Conservation (phyloP, 1,140 invertebrate genomes). For the Drosophila chauvacae region DNA sequence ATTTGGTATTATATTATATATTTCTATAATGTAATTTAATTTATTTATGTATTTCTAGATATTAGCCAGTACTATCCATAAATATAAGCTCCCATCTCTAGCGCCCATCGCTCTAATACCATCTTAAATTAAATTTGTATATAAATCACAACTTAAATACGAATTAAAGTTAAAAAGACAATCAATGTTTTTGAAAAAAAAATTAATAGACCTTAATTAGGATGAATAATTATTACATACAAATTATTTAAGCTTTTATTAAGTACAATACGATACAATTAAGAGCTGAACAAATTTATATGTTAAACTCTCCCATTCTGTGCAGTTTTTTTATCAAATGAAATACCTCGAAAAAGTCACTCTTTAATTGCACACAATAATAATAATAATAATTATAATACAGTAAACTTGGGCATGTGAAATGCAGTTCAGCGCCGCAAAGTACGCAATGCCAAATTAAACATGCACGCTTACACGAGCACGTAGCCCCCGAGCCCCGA, state of each 20-base stretch:
- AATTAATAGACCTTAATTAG: no score
- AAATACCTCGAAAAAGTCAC: conserved; percentile 6
- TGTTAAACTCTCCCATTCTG: neutral
- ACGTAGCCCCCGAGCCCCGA: conserved; percentile 30
- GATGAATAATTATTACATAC: neutral
- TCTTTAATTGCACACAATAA: conserved; percentile 23
- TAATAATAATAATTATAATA: conserved; percentile 28
- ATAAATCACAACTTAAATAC: neutral
- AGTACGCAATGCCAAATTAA: conserved; percentile 76
- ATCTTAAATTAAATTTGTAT: neutral
- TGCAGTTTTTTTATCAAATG: conserved; percentile 3
- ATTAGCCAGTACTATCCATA: no score
- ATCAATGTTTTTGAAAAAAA: no score
- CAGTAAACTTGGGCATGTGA: conserved; percentile 24
- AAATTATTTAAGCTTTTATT: neutral
- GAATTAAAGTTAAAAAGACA: neutral
- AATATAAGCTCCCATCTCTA: no score
- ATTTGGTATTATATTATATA: no score
- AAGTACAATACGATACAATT: neutral
- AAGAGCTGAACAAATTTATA: neutral
- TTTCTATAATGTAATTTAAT: no score
- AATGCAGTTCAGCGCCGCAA: conserved; percentile 48
- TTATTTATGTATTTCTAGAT: no score
- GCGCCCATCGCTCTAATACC: no score
- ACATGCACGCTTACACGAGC: conserved; percentile 74